Conservation (phyloP, 2,797 vertebrate species). For the Enteromius anoplus region DNA sequence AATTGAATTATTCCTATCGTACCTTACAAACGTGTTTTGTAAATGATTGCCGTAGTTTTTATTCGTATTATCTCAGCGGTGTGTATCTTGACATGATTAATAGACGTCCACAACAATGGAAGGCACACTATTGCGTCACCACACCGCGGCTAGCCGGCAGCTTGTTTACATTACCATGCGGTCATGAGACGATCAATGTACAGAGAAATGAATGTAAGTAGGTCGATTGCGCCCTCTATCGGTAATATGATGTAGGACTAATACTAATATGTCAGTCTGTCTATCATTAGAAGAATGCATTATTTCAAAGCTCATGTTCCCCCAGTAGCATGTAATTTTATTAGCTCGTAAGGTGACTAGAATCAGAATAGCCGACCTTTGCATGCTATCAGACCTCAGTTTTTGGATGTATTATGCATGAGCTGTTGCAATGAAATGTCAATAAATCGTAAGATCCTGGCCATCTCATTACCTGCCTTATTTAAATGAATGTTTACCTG, state of each 20-base stretch:
- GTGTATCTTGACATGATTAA: conserved; percentile 20
- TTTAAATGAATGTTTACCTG: not conserved
- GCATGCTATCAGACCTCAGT: not conserved
- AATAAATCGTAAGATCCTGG: not conserved
- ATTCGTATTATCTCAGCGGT: not conserved
- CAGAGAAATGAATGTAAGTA: too few relatives aligned
- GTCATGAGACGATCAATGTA: conserved; percentile 7
- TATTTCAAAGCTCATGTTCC: not conserved
- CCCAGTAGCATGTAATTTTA: not conserved
- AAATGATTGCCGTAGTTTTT: not conserved
- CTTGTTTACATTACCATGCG: conserved; percentile 56
- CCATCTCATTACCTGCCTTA: not conserved
- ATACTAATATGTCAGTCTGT: not conserved
- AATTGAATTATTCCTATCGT: not conserved
- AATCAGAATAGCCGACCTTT: not conserved
- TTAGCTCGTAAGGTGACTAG: not conserved
- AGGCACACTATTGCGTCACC: conserved; percentile 36
- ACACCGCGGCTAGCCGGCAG: not conserved
- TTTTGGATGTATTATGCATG: not conserved
- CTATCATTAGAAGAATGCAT: not conserved
- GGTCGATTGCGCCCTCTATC: conserved; percentile 33
- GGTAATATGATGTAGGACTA: not conserved
- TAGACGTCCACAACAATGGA: conserved; percentile 28
- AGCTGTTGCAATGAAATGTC: not conserved
- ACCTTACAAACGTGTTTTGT: not conserved